These are phyloP conservation scores for Semicossyphus pulcher DNA, from an alignment of 2,113 vertebrate genomes.

Conservation along the genomic window DNA sequence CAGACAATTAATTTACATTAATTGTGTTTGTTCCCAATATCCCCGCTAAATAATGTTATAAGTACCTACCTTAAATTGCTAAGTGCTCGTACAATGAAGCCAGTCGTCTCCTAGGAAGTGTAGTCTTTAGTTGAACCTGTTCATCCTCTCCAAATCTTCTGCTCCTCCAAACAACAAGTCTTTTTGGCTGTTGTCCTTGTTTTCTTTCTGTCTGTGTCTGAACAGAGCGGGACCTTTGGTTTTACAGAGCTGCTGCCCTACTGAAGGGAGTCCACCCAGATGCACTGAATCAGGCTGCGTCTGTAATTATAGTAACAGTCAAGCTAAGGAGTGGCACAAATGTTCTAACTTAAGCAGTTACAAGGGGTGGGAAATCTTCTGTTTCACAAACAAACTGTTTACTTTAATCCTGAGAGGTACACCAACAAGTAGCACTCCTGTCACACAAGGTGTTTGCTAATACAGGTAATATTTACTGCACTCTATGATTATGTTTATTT, in stretches of 20 bases:
- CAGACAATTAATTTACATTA: no score
- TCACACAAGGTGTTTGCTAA: not conserved
- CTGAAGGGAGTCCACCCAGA: slow-evolving; percentile 36
- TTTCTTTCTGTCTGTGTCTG: not conserved
- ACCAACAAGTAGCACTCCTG: not conserved
- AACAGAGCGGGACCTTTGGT: not conserved
- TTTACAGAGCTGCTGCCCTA: slow-evolving; percentile 17
- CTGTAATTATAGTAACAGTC: slow-evolving; percentile 51
- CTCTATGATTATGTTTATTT: slow-evolving; percentile 36
- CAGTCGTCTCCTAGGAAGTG: no score
- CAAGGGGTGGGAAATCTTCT: slow-evolving; percentile 18
- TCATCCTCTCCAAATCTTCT: no score
- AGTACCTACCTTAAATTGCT: no score
- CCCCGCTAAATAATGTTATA: no score
- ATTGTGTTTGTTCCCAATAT: no score
- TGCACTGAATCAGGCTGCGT: slow-evolving; percentile 11
- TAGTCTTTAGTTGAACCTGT: no score
- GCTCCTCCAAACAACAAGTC: not conserved
- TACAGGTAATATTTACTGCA: not conserved
- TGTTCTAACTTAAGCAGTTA: slow-evolving; percentile 21
- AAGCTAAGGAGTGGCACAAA: slow-evolving; percentile 37
- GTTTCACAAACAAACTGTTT: slow-evolving; percentile 22
- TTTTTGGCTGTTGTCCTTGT: no score
- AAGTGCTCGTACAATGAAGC: no score
- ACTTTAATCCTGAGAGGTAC: not conserved